Base-by-base conservation (phyloP, 2,797 vertebrate genomes). In the Astyanax mexicanus region DNA sequence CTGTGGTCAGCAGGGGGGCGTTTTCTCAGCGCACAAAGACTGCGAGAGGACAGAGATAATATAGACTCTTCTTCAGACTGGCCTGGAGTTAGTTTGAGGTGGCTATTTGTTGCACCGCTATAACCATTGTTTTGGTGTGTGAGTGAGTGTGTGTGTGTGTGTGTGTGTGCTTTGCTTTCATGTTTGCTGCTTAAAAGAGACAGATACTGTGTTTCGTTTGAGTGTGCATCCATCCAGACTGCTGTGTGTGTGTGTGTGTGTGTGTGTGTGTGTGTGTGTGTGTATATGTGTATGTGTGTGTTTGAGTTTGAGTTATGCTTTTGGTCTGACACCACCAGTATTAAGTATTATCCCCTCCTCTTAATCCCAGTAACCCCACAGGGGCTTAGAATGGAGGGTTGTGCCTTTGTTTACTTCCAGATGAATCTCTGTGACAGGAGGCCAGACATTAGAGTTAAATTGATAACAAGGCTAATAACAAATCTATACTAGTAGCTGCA, bases 261-360 rank as follows among this genome's bases (percentile, higher is more conserved):
- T 32, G 52, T 44, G 13, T 47, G 23, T 51, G 32, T 49, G 25
- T 21, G 55, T 19, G 61, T 19, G 37, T 27, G 23, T 23, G 11
- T 66, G 60, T 44, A 38, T 51, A 45, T 42, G 72, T 32, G 52
- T 44, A 13, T 47, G 23, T 51, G 32, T 49, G 25, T 21, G 55
- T 19, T 61, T 19, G 37, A 27, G 23, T 23, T 11, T 66, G 60
- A 45, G 5, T 44, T 35, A 3, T 74, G 15, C 29, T 15, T 3
- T 12, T 69, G 13, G 42, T 65, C 40, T 49, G 66, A 77, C 51
- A 55, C 51, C 60, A 40, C 21, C 68, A 77, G 75, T 77, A 77
- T 77, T 72, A 57, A 77, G 75, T 77, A 77, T 77, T 77, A 57
- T 40, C 11, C 9, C 47, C 6, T 21, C 12, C 40, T 55, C 25